Evolutionary conservation across 2,113 vertebrate genomes (phyloP), one percentile per base, ranked within the genome.

Genomic region (Cryptomyrus ogoouensis): DNA sequence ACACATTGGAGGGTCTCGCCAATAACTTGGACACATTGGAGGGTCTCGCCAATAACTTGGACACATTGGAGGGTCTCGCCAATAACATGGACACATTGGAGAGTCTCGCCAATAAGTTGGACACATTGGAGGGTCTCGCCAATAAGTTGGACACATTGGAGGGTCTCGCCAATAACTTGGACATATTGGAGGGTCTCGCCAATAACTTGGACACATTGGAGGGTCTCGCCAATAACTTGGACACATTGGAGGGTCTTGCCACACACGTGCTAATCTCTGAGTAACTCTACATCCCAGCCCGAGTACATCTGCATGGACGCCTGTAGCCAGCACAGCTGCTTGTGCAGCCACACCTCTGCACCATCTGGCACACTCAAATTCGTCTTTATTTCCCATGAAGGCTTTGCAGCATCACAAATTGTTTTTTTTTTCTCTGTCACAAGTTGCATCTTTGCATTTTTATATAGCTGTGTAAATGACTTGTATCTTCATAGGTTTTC

Each of bases 211-310:
- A 53, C 52, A 52, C 1, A 52, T 52, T 52, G 50, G 50, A 52
- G 15, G 15, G 15, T 52, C 50, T 52, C 0, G 50, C 15, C 50
- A 52, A 17, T 50, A 50, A 50, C 15, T 50, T 50, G 49, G 49
- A 50, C 49, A 50, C 7, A 35, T 58, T 56, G 13, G 50, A 52
- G 15, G 50, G 35, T 62, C 13, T 46, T 5, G 42, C 35, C 24
- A 6, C 58, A 46, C 88, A 70, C 44, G n/a, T 15, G 21, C 66
- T 31, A 88, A 13, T 88, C 88, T 88, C 88, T 70, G 7, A 88
- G 88, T 47, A 66, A 39, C n/a, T 70, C 44, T 74, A 70, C 62
- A 35, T 24, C 39, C n/a, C 52, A 42, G 19, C 87, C 39, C 19
- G 9, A 88, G n/a, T 88, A 62, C 88, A 53, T 89, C 74, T 66